phyloP scores from a whole-genome alignment of 2,888 invertebrate species.

The Dryobotodes eremita region DNA sequence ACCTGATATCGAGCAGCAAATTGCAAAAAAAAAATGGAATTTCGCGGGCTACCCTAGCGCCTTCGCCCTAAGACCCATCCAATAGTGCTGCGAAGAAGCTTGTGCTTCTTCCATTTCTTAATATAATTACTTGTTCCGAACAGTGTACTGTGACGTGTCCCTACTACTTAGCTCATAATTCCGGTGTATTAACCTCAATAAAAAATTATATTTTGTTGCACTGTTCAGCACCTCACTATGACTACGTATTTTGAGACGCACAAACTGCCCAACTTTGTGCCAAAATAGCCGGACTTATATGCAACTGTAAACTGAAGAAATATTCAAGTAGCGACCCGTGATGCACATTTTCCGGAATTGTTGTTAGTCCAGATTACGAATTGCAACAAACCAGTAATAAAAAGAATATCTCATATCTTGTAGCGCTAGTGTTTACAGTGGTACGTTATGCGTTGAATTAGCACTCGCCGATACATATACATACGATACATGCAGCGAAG shows the following conservation, averaged over 20 bases:
- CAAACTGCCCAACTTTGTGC: background rate
- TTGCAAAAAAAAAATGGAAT: background rate
- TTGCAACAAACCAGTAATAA: background rate
- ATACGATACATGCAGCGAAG: background rate
- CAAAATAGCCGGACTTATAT: background rate
- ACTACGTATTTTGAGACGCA: slow-evolving; percentile 5
- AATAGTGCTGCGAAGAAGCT: background rate
- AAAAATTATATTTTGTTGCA: background rate
- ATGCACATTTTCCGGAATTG: background rate
- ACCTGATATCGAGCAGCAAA: too few relatives aligned
- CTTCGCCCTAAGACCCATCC: background rate
- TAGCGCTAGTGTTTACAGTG: background rate
- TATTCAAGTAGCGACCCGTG: background rate
- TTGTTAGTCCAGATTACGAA: background rate
- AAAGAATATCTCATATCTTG: background rate
- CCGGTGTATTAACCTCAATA: slow-evolving; percentile 1
- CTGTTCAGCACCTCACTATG: slow-evolving; percentile 33
- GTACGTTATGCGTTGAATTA: background rate
- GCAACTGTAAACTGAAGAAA: background rate
- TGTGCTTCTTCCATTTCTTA: background rate
- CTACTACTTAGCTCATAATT: background rate
- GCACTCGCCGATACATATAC: background rate
- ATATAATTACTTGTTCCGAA: too few relatives aligned
- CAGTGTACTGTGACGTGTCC: background rate
- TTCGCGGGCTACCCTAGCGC: background rate